Base-by-base conservation (phyloP, 1,140 invertebrate genomes). In the Bradynema listronoti region DNA sequence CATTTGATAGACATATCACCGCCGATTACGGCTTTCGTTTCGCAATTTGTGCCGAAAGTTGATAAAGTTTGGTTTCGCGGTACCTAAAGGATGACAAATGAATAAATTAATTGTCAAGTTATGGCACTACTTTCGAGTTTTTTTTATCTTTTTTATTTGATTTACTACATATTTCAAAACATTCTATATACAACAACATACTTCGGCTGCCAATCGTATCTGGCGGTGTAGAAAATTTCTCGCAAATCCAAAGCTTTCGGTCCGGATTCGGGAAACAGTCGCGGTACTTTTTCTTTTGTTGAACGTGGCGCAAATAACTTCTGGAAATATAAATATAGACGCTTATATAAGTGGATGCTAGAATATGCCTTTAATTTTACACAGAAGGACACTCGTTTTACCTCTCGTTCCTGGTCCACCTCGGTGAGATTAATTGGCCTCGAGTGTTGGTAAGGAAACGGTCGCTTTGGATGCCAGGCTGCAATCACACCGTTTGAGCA, bases 191-290 rank as follows among this genome's bases (percentile, higher is more conserved):
- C 29, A 24, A 3, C 29, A 9, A 2, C 3, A 4, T 24, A 50
- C 47, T 32, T 50, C 27, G 47, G 47, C 29, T 32, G 27, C 47
- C 47, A 50, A 30, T 50, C 47, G 5, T 50, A 32, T n/a, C n/a
- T 16, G n/a, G 14, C 27, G n/a, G 47, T 50, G n/a, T 50, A 50
- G 47, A 50, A 50, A n/a, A 50, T 50, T 32, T 50, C 47, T 29
- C 47, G 29, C 3, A 50, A 24, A 25, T 50, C 47, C 29, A 50
- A n/a, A 50, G 16, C n/a, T 27, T n/a, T 19, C 29, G 47, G 47
- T 3, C 47, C 47, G 19, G 11, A 25, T 32, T 50, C 34, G 16
- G 27, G 9, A 32, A 50, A n/a, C 47, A 19, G 27, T 50, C 47
- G 29, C 34, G 3, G 47, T 30, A 9, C n/a, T n/a, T n/a, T n/a